A percentile compares a stretch with the other conserved stretches of the same genome.
These are phyloP conservation scores for Lagorchestes hirsutus DNA, from an alignment of 2,797 vertebrate species.

Conservation along the genomic window DNA sequence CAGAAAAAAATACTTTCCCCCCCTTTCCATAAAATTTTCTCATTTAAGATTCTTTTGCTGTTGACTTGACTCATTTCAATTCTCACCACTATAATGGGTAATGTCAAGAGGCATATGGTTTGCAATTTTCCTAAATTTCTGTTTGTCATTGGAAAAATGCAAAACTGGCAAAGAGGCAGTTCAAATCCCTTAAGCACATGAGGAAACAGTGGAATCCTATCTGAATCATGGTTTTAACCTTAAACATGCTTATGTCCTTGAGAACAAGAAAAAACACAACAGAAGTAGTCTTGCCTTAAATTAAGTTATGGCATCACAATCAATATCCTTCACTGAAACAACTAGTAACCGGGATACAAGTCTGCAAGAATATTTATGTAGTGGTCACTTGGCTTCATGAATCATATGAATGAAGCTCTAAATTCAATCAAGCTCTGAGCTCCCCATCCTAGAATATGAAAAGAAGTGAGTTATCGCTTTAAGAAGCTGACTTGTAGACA, in stretches of 20 bases:
- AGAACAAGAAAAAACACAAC: conserved; percentile 42
- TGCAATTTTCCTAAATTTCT: conserved; percentile 63
- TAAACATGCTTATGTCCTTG: conserved; percentile 70
- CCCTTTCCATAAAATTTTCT: background rate
- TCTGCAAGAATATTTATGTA: conserved; percentile 66
- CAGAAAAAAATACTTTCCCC: background rate
- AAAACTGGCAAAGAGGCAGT: conserved; percentile 69
- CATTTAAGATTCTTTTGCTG: conserved; percentile 58
- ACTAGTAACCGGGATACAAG: conserved; percentile 68
- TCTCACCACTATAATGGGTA: conserved; percentile 13
- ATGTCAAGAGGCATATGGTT: conserved; percentile 51
- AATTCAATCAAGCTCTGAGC: conserved; percentile 69
- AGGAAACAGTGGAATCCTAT: conserved; percentile 57
- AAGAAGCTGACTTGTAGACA: conserved; percentile 56
- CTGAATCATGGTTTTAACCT: conserved; percentile 67
- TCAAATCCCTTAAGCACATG: conserved; percentile 73
- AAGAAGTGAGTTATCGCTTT: conserved; percentile 32
- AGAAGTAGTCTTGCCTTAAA: conserved; percentile 62
- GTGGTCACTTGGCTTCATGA: conserved; percentile 67
- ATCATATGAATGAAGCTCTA: conserved; percentile 57
- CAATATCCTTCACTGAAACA: background rate
- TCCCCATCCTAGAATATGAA: conserved; percentile 58
- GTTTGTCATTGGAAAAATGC: conserved; percentile 51
- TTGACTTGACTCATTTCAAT: conserved; percentile 41
- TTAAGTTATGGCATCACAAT: conserved; percentile 58